Evolutionary conservation across 2,888 invertebrate genomes (phyloP), one percentile per base, ranked within the genome.

Genomic region (Oxycera nigricornis): DNA sequence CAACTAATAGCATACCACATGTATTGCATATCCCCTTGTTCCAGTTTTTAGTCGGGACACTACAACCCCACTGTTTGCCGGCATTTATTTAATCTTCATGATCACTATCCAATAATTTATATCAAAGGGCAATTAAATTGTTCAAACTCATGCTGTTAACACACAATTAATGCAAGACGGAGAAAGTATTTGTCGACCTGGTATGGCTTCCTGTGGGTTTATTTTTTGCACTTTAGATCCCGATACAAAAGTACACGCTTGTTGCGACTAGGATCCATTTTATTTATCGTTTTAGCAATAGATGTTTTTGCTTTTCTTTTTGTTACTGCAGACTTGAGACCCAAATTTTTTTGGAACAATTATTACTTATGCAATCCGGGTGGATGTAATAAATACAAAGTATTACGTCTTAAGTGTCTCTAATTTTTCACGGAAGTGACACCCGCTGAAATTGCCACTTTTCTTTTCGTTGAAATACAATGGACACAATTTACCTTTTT

Each of bases 121-220:
- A 31, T 26, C 20, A 6, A 35, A 65, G 39, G 65, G 65, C 65
- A 65, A 65, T 65, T 65, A 65, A 65, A 35, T 41, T 65, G 22
- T 30, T 20, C 26, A 39, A 65, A 39, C 39, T n/a, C 39, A 65
- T 41, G 50, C 22, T 17, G 22, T n/a, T 55, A 14, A 70, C 17
- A 55, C 11, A 55, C 35, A 52, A 55, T 55, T 70, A 14, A 52
- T 30, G 35, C 55, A 52, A 55, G 31, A 20, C 55, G 55, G 52
- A 70, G 70, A 70, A 70, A 70, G 70, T 70, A 52, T 55, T 70
- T 70, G 30, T 52, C 70, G n/a, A 55, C 70, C 22, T 22, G 9
- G 39, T 30, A 11, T 41, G 61, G 26, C 11, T 31, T 26, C 61
- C 31, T 61, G 31, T 14, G 17, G 2, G 61, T n/a, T 9, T 17